Evolutionary conservation across 2,113 vertebrate genomes (phyloP), one percentile per base, ranked within the genome.

Genomic region (Oreochromis aureus): DNA sequence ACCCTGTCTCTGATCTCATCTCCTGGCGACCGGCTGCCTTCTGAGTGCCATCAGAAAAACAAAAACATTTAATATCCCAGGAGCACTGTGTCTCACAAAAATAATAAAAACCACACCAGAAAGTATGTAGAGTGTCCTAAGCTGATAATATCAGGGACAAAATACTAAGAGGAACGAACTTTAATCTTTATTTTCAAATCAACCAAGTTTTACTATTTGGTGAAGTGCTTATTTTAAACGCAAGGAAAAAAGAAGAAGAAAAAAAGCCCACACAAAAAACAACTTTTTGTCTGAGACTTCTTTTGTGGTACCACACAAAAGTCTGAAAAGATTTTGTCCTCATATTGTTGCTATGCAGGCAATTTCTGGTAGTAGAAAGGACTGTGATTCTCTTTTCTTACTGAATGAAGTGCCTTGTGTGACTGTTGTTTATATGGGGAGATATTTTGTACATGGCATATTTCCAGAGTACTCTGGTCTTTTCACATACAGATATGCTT

Each of bases 331-430:
- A 89, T 91, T 93, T 92, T 80, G 94, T 95, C 93, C 94, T 94
- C 53, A 89, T 94, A 89, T 94, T 94, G 95, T 96, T 93, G 95
- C 97, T 97, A 97, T 97, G 97, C 97, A 97, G 97, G 97, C 96
- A 95, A 95, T 96, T 96, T 96, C 85, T 96, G 97, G 96, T 97
- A 95, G 96, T 97, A 97, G 97, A 96, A 97, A 97, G 96, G 96
- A 97, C 97, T 97, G 97, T 97, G 97, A 97, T 82, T 93, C 93
- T 92, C 90, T 92, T 95, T 96, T 96, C 93, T 95, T 97, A 97
- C 97, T 95, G 96, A 98, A 97, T 96, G 96, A 99, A 99, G 99
- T 99, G 99, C 99, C 99, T 99, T 99, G 97, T 96, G 96, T 97
- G 97, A 97, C 97, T 98, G 98, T 98, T 97, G 95, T 98, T 99